A percentile compares a stretch with the other conserved stretches of the same genome.
phyloP scores from a whole-genome alignment of 2,113 vertebrate genomes.

The Tetrax tetrax region DNA sequence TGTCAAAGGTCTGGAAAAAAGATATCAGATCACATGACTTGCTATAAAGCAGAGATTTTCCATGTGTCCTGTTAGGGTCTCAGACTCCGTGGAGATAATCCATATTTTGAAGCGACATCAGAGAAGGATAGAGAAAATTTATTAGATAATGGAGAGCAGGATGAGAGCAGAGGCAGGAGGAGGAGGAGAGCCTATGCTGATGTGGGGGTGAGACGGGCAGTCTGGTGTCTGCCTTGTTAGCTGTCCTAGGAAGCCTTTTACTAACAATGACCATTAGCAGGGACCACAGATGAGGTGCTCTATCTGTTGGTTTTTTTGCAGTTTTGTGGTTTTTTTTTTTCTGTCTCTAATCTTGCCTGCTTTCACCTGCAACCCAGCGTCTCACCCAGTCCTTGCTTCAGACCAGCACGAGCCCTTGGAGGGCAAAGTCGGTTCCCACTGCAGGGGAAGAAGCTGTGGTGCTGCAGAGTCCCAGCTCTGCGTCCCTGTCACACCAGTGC shows the following conservation, averaged over 20 bases:
- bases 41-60: conserved; percentile 6
- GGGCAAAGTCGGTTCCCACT: neutral
- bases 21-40: neutral
- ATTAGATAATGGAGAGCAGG: neutral
- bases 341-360: neutral
- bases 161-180: neutral
- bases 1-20: conserved; percentile 56
- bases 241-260: neutral
- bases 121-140: neutral
- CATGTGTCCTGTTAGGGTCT: neutral
- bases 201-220: neutral
- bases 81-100: neutral
- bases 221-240: neutral
- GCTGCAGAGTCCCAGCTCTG: neutral
- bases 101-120: neutral
- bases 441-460: neutral
- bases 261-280: neutral
- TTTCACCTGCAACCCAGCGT: neutral
- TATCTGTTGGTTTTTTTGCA: neutral
- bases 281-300: neutral
- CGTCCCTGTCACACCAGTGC: neutral
- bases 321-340: neutral
- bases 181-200: neutral
- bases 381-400: neutral
- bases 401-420: neutral